Evolutionary conservation across 1,140 invertebrate genomes (phyloP), one percentile per base, ranked within the genome.

Genomic region (Thaumatotibia leucotreta): DNA sequence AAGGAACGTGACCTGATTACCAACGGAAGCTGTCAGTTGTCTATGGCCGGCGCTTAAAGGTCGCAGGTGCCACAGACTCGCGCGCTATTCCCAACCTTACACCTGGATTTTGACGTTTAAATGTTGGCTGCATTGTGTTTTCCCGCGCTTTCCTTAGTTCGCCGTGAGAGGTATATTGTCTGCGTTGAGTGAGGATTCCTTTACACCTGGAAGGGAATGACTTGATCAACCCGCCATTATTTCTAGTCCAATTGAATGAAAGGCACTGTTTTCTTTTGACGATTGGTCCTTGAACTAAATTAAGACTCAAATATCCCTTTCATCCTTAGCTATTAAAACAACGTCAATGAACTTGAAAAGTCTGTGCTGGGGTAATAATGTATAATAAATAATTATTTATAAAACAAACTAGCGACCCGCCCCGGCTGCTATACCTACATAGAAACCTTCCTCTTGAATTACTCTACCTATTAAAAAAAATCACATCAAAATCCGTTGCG

Each of bases 1-100:
- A 88, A 86, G 79, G 84, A 86, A 84, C 85, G 85, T 89, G 87
- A 84, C 87, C 87, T 87, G 87, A 86, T 89, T 89, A 87, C 87
- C 79, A 80, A 88, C 80, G 84, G 85, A 89, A 88, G 79, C 85
- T 83, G 84, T 82, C 80, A 82, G 79, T 82, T 80, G 76, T 80
- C 77, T 71, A 79, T 77, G 77, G 68, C 61, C 69, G 77, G 52
- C 24, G 4, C 66, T 70, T 67, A 79, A 82, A 84, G 78, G 83
- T 82, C 76, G 78, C 78, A 82, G 80, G 81, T 80, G 71, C 61
- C 61, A 45, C 20, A 45, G 14, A 20, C 23, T 17, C 11, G n/a
- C 27, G 14, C 23, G 61, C 49, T 27, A 81, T 35, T 74, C 67
- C 73, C 58, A 61, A 75, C 74, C 65, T 71, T 83, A 81, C 65